Evolutionary conservation across 2,113 vertebrate species (phyloP).

Genomic region (Actenoides lindsayi): DNA sequence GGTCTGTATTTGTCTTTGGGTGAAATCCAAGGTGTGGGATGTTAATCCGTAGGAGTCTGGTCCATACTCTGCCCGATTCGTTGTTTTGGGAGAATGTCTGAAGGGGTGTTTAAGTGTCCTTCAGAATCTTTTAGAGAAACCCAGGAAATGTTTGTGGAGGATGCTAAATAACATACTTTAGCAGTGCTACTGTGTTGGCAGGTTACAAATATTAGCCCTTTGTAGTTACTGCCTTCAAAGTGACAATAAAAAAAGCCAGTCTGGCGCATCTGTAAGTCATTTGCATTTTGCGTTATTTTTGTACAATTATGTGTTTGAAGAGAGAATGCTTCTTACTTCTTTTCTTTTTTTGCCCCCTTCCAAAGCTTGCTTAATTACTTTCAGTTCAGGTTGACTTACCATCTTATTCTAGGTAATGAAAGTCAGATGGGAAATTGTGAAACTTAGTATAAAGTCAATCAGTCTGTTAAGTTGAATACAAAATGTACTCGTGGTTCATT

Average conservation of each 20-base stretch:
- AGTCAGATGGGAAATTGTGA: conserved; percentile 48
- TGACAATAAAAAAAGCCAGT: neutral
- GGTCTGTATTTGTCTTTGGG: neutral
- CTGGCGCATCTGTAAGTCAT: neutral
- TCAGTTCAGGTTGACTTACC: conserved; percentile 57
- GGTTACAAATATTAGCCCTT: conserved; percentile 37
- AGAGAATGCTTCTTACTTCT: neutral
- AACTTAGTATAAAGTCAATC: conserved; percentile 35
- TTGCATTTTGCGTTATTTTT: conserved; percentile 55
- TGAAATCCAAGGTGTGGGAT: neutral
- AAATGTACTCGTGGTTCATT: conserved; percentile 34
- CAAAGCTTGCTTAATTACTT: conserved; percentile 54
- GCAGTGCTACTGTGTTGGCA: neutral
- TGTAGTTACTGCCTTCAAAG: conserved; percentile 27
- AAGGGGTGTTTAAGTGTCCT: neutral
- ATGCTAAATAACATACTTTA: neutral
- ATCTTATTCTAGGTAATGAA: conserved; percentile 53
- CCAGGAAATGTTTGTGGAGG: conserved; percentile 4
- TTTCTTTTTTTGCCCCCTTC: neutral
- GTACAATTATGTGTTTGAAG: conserved; percentile 10
- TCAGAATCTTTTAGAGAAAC: neutral
- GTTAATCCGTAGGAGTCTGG: neutral
- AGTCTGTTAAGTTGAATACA: neutral
- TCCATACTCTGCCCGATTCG: neutral
- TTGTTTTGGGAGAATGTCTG: neutral